Percentiles rank a stretch among this genome's conserved stretches.
Evolutionary conservation across 2,888 invertebrate species (phyloP).

Genomic region (Rhorus exstirpatorius): DNA sequence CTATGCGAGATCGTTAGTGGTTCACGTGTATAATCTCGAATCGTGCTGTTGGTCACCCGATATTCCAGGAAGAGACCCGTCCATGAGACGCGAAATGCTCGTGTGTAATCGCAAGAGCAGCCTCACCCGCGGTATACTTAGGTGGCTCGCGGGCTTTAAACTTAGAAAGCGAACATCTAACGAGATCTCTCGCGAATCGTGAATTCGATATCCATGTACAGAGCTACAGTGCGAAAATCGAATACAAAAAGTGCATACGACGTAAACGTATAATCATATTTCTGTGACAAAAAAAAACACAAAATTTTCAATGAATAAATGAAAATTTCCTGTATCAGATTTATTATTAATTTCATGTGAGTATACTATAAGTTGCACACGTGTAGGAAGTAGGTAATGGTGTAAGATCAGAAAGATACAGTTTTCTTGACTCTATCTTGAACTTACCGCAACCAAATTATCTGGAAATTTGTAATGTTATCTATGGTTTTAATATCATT

Average conservation of each 20-base stretch:
- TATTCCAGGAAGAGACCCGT: conserved; percentile 67
- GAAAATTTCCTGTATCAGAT: no score
- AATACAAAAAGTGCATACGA: neutral
- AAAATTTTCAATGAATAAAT: no score
- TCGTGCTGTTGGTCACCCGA: conserved; percentile 59
- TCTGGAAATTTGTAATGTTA: no score
- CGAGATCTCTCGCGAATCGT: conserved; percentile 69
- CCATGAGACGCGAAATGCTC: conserved; percentile 65
- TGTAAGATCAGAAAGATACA: no score
- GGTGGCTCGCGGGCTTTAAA: conserved; percentile 54
- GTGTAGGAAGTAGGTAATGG: no score
- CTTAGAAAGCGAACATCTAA: conserved; percentile 69
- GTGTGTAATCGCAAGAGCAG: conserved; percentile 60
- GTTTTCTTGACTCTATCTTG: no score
- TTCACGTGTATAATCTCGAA: conserved; percentile 20
- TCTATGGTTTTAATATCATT: no score
- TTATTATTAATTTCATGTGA: no score
- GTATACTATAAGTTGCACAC: no score
- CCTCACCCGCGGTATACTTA: conserved; percentile 65
- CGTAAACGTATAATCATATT: neutral
- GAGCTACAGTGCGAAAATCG: neutral
- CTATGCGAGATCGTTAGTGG: conserved; percentile 56
- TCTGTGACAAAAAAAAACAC: no score
- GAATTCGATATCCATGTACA: conserved; percentile 70
- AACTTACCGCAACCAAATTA: no score